A percentile compares a stretch with the other conserved stretches of the same genome.
Conservation (phyloP, 2,888 invertebrate species). For the Drosophila mercatorum region DNA sequence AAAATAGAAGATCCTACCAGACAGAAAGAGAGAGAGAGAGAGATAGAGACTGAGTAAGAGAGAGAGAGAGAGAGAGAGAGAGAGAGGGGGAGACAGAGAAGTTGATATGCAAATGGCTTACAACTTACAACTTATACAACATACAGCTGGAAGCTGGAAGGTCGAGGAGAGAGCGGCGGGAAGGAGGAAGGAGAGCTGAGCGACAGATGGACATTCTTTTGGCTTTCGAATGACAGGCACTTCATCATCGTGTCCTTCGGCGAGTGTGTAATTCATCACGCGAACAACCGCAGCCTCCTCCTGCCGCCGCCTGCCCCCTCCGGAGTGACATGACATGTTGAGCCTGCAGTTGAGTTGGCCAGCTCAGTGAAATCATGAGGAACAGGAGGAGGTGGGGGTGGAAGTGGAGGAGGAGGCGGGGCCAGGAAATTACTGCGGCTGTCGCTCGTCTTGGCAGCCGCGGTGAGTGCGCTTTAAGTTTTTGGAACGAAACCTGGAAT, state of each 20-base stretch:
- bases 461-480: slow-evolving; percentile 63
- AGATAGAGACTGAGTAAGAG: too few species aligned
- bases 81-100: not conserved
- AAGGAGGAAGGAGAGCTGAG: slow-evolving; percentile 19
- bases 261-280: slow-evolving; percentile 80
- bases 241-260: slow-evolving; percentile 80
- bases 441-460: slow-evolving; percentile 32
- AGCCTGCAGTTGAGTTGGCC: slow-evolving; percentile 69
- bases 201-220: slow-evolving; percentile 78
- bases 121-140: slow-evolving; percentile 55
- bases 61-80: not conserved
- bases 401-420: not conserved
- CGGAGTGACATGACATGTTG: slow-evolving; percentile 72
- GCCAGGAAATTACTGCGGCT: slow-evolving; percentile 54
- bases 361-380: slow-evolving; percentile 5
- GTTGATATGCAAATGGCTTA: slow-evolving; percentile 71
- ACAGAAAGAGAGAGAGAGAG: not conserved
- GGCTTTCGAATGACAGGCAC: slow-evolving; percentile 79
- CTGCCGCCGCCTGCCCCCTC: not conserved
- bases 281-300: slow-evolving; percentile 75
- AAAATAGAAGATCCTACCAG: slow-evolving; percentile 43
- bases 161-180: slow-evolving; percentile 3
- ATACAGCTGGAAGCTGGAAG: slow-evolving; percentile 26
- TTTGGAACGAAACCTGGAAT: slow-evolving; percentile 62
- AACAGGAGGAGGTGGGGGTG: not conserved